Evolutionary conservation across 2,888 invertebrate genomes (phyloP).

Genomic region (Stenodera caucasica): DNA sequence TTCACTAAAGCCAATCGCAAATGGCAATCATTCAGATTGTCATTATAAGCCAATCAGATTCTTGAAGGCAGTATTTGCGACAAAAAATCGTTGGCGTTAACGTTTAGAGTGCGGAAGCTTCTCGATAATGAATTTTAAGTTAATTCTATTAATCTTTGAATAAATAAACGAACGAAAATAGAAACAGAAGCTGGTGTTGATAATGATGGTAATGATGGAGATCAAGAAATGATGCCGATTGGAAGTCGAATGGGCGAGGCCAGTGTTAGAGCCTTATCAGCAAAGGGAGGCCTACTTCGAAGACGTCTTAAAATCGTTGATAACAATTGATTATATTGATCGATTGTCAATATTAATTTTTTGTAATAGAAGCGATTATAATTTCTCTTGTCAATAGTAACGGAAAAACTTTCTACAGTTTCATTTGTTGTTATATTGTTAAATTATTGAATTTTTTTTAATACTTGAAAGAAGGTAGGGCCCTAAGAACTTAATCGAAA

Average conservation of each 20-base stretch:
- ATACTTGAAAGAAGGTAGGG: too few relatives aligned
- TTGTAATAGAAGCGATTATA: conserved; percentile 4
- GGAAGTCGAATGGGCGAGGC: conserved; percentile 50
- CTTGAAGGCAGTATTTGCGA: too few relatives aligned
- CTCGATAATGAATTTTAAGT: too few relatives aligned
- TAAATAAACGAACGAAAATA: background rate
- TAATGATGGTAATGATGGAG: conserved; percentile 16
- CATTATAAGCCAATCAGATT: too few relatives aligned
- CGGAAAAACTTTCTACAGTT: background rate
- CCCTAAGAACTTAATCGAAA: too few relatives aligned
- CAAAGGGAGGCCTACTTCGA: conserved; percentile 42
- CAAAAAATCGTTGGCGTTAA: too few relatives aligned
- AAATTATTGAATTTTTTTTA: too few relatives aligned
- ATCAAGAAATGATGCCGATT: conserved; percentile 38
- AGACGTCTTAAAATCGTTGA: conserved; percentile 35
- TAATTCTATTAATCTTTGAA: background rate
- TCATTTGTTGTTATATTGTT: conserved; percentile 10
- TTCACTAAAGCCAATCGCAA: too few relatives aligned
- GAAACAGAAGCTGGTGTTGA: conserved; percentile 16
- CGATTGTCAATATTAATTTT: conserved; percentile 1
- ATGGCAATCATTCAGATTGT: too few relatives aligned
- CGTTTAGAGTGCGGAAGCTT: too few relatives aligned
- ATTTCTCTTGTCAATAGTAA: conserved; percentile 7
- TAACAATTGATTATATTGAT: background rate
- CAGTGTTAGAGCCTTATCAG: conserved; percentile 50